These are phyloP conservation scores for Diglossa cyanea DNA, from an alignment of 2,797 vertebrate genomes.

Conservation along the genomic window DNA sequence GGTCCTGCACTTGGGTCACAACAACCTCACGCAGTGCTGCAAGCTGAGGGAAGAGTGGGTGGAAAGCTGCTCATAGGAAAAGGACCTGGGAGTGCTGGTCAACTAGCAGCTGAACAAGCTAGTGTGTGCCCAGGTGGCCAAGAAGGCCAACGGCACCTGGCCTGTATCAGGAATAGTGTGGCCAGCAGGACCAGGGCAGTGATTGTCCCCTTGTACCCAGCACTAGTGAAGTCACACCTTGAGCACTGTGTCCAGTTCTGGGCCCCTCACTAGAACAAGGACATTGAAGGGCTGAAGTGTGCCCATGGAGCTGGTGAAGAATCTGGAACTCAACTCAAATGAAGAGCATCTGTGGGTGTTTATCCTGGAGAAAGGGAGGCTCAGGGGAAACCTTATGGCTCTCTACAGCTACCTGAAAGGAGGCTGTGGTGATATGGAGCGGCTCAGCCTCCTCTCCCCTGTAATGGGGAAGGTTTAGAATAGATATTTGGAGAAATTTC, in stretches of 20 bases:
- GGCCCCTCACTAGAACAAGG: neutral
- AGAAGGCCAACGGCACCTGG: neutral
- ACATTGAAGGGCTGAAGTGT: accelerated
- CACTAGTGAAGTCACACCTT: neutral
- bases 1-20: neutral
- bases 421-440: neutral
- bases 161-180: neutral
- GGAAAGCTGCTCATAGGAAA: neutral
- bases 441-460: neutral
- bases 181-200: neutral
- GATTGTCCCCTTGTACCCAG: accelerated
- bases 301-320: neutral
- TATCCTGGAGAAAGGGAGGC: neutral
- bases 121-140: neutral
- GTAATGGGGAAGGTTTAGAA: neutral
- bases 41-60: neutral
- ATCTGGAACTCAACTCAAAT: neutral
- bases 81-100: neutral
- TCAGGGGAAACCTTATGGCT: neutral
- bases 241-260: neutral
- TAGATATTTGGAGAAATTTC: neutral
- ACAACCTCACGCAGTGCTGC: accelerated
- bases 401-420: neutral
- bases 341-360: neutral
- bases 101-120: neutral